Percentiles rank a stretch among this genome's conserved stretches.
phyloP scores from a whole-genome alignment of 2,797 vertebrate genomes.

The Threskiornis aethiopicus region DNA sequence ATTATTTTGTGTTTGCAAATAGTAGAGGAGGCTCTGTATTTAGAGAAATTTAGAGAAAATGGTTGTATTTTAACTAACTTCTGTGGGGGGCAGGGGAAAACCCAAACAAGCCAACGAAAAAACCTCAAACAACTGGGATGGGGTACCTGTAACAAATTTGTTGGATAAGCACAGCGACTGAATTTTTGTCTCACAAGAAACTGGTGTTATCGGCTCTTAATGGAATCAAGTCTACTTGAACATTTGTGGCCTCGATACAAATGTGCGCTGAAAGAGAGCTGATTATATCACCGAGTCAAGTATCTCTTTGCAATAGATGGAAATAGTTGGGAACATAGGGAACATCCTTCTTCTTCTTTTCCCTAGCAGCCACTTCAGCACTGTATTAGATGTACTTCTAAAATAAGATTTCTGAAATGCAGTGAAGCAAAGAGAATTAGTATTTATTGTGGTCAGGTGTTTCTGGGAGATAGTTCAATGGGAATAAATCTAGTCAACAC shows the following conservation, averaged over 20 bases:
- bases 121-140: background rate
- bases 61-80: background rate
- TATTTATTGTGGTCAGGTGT: background rate
- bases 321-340: background rate
- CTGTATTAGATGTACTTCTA: background rate
- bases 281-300: background rate
- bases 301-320: background rate
- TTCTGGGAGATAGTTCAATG: background rate
- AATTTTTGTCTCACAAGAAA: slow-evolving; percentile 18
- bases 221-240: background rate
- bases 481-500: background rate
- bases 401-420: background rate
- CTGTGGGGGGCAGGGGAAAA: background rate
- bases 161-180: background rate
- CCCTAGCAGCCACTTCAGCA: background rate
- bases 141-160: background rate
- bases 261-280: background rate
- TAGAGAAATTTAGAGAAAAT: background rate
- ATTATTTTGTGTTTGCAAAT: background rate
- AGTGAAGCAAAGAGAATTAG: background rate
- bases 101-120: background rate
- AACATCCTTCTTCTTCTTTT: background rate
- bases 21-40: background rate
- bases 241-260: background rate
- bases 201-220: background rate